These are phyloP conservation scores for Dendrolimus pini DNA, from an alignment of 2,888 invertebrate species.

Conservation along the genomic window DNA sequence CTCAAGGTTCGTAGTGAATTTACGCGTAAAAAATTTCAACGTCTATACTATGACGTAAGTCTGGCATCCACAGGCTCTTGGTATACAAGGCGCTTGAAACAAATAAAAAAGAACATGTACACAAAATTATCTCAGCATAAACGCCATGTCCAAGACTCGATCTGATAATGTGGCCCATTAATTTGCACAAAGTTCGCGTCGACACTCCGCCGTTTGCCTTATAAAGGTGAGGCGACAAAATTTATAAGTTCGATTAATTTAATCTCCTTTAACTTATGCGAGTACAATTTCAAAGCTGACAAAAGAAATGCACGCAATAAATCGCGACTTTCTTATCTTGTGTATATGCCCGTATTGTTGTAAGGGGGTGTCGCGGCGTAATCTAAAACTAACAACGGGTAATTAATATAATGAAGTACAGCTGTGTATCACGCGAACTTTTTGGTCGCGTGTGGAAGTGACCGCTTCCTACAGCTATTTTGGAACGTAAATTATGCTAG, in stretches of 20 bases:
- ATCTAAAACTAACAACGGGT: slow-evolving; percentile 63
- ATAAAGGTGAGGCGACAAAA: slow-evolving; percentile 76
- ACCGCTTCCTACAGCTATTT: slow-evolving; percentile 43
- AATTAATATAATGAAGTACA: slow-evolving; percentile 73
- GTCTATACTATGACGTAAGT: too few species aligned
- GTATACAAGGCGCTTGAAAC: too few species aligned
- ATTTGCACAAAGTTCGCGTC: slow-evolving; percentile 75
- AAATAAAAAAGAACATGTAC: slow-evolving; percentile 49
- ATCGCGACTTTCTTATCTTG: slow-evolving; percentile 64
- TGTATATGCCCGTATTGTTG: slow-evolving; percentile 69
- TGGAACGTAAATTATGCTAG: slow-evolving; percentile 43
- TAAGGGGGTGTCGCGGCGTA: slow-evolving; percentile 49
- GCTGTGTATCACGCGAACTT: slow-evolving; percentile 55
- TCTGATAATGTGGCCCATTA: slow-evolving; percentile 75
- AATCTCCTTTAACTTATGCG: slow-evolving; percentile 77
- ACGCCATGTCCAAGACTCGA: slow-evolving; percentile 72
- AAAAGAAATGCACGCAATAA: slow-evolving; percentile 77
- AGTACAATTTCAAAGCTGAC: slow-evolving; percentile 77
- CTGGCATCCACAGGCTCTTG: too few species aligned
- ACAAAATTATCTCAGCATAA: slow-evolving; percentile 75
- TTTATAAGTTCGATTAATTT: slow-evolving; percentile 78
- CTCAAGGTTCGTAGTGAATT: too few species aligned
- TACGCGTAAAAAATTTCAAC: too few species aligned
- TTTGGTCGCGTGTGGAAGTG: slow-evolving; percentile 50
- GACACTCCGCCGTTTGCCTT: slow-evolving; percentile 65